Evolutionary conservation across 53 echinoderm and acorn worm genomes (phyloP).

Genomic region (Astropecten irregularis): DNA sequence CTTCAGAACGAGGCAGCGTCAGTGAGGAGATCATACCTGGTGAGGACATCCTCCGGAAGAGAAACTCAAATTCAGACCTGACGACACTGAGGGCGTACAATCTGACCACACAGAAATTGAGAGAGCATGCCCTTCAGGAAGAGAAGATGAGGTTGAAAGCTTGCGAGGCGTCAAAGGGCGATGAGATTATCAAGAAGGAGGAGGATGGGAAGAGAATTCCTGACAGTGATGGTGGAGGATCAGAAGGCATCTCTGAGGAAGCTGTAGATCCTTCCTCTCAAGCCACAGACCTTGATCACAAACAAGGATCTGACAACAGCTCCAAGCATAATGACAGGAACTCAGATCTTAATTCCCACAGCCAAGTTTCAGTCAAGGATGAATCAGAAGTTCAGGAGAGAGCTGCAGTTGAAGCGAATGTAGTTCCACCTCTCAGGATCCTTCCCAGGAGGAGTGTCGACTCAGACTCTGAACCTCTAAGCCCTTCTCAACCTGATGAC

Average conservation of each 20-base stretch:
- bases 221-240: not conserved
- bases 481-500: constrained; percentile 25
- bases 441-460: constrained; percentile 3
- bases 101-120: constrained; percentile 31
- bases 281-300: not conserved
- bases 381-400: not conserved
- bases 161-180: constrained; percentile 2
- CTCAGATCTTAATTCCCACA: not conserved
- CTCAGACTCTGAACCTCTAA: not conserved
- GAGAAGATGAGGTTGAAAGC: constrained; percentile 1
- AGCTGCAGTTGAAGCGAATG: not conserved
- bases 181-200: not conserved
- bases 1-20: constrained; percentile 56
- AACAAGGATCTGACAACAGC: not conserved
- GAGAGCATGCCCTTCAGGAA: constrained; percentile 16
- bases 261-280: not conserved
- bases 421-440: constrained; percentile 17
- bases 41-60: constrained; percentile 32
- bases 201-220: constrained; percentile 1
- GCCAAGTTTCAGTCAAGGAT: not conserved
- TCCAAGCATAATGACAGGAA: not conserved
- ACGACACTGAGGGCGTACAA: constrained; percentile 26
- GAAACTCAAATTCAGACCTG: constrained; percentile 26
- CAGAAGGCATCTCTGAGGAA: not conserved
- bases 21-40: constrained; percentile 33